Percentiles rank a stretch among this genome's conserved stretches.
Conservation (phyloP, 2,888 invertebrate species). For the Rhogogaster chlorosoma region DNA sequence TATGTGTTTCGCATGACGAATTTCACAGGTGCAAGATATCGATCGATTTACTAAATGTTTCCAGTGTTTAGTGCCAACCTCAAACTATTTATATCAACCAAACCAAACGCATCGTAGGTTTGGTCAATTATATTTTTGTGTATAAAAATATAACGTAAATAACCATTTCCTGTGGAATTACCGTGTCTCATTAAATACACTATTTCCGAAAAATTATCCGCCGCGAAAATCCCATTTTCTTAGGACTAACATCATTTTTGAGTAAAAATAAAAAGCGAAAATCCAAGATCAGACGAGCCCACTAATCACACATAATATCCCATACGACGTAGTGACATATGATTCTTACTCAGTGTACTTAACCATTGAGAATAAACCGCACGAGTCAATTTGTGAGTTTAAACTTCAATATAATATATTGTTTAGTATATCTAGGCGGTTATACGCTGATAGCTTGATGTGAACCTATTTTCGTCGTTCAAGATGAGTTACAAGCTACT, state of each 20-base stretch:
- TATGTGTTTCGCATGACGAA: neutral
- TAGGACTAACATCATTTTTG: neutral
- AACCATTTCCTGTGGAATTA: too few relatives aligned
- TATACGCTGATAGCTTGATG: conserved; percentile 24
- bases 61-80: neutral
- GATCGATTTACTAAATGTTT: neutral
- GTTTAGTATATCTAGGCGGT: neutral
- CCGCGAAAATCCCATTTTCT: neutral
- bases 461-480: conserved; percentile 2
- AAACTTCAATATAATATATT: neutral
- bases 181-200: neutral
- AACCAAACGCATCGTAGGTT: neutral
- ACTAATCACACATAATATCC: neutral
- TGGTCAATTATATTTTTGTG: neutral
- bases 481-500: conserved; percentile 8
- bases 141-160: neutral
- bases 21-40: neutral
- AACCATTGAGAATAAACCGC: neutral
- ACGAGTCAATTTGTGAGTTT: neutral
- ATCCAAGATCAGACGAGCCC: neutral
- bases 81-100: neutral
- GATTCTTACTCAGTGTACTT: neutral
- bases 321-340: neutral
- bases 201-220: neutral
- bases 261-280: neutral